Conservation (phyloP, 2,797 vertebrate species). For the Sebastes vulpes region DNA sequence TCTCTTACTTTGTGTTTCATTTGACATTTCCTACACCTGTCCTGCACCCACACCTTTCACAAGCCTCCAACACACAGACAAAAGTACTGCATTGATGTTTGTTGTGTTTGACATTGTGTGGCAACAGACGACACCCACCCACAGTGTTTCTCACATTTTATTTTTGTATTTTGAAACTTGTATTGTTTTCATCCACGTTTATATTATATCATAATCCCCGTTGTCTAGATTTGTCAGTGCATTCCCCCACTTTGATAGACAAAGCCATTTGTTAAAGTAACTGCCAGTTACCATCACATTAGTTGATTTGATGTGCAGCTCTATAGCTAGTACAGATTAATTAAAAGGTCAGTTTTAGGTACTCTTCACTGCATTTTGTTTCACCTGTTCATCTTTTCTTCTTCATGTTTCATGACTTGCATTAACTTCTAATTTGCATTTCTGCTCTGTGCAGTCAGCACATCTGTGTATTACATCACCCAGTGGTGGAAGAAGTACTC, state of each 20-base stretch:
- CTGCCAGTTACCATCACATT: not conserved
- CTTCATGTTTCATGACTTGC: not conserved
- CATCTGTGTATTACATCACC: not conserved
- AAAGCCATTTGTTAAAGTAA: not conserved
- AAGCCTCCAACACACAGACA: no score
- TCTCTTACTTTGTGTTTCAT: slow-evolving; percentile 41
- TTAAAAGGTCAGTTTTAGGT: not conserved
- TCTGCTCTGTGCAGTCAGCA: not conserved
- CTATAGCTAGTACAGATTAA: not conserved
- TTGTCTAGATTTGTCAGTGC: not conserved
- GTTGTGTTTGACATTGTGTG: not conserved
- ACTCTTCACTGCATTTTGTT: not conserved
- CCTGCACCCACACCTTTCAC: not conserved
- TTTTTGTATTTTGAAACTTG: not conserved
- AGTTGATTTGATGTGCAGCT: not conserved
- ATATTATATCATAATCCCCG: not conserved
- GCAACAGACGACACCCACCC: not conserved
- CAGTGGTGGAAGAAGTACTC: not conserved
- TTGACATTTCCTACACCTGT: slow-evolving; percentile 11
- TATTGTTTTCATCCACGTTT: not conserved
- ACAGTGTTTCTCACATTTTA: not conserved
- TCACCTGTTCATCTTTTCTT: not conserved
- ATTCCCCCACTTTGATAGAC: not conserved
- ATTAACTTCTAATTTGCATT: not conserved
- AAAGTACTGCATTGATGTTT: not conserved